Evolutionary conservation across 1,140 invertebrate genomes (phyloP).

Genomic region (Polyergus mexicanus): DNA sequence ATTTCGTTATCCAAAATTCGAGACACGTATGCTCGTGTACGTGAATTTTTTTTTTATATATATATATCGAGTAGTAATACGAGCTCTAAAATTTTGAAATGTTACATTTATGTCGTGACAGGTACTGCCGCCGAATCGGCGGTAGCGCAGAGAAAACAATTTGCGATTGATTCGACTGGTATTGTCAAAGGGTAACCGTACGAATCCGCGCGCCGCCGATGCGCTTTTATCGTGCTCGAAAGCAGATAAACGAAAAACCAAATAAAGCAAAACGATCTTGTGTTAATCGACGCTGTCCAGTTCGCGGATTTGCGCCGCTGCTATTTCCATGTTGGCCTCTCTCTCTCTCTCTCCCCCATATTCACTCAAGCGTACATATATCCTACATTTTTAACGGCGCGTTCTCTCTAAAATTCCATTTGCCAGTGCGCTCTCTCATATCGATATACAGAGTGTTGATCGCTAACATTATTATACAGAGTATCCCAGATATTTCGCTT

Average conservation of each 20-base stretch:
- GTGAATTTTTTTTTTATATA: neutral
- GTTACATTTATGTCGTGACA: constrained; percentile 31
- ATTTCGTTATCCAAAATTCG: constrained; percentile 38
- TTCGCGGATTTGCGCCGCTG: constrained; percentile 56
- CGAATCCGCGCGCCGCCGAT: constrained; percentile 58
- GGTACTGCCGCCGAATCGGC: constrained; percentile 3
- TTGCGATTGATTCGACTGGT: constrained; percentile 70
- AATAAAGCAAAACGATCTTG: constrained; percentile 64
- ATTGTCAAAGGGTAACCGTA: constrained; percentile 70
- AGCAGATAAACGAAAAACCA: constrained; percentile 63
- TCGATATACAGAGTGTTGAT: neutral
- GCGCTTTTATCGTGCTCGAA: constrained; percentile 61
- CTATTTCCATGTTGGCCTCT: constrained; percentile 48
- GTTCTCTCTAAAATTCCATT: constrained; percentile 49
- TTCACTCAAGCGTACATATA: constrained; percentile 28
- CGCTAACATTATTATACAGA: constrained; percentile 26
- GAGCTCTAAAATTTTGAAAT: constrained; percentile 22
- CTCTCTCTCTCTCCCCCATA: constrained; percentile 24
- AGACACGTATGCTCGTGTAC: constrained; percentile 6
- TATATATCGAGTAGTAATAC: neutral
- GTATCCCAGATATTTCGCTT: neutral
- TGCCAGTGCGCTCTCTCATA: neutral
- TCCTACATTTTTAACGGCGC: constrained; percentile 48
- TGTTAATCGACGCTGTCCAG: constrained; percentile 67
- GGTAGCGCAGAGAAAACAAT: constrained; percentile 61